Conservation (phyloP, 2,797 vertebrate genomes). For the Saxicola maurus region DNA sequence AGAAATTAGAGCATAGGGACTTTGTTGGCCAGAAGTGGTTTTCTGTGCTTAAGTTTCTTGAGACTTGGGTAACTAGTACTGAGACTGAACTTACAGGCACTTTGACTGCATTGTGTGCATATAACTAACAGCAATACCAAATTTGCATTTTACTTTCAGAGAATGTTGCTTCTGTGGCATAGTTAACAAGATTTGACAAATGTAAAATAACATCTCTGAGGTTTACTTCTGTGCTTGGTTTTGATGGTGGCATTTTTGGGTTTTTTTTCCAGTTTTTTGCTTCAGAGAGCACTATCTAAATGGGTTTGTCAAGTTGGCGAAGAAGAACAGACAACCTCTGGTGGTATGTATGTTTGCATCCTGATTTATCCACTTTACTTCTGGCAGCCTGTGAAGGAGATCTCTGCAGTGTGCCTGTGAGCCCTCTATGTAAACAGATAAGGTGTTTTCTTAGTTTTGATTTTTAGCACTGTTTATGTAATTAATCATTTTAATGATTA, state of each 20-base stretch:
- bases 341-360: neutral
- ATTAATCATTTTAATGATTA: neutral
- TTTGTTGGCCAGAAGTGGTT: neutral
- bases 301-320: neutral
- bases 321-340: neutral
- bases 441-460: neutral
- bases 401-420: neutral
- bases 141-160: neutral
- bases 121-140: neutral
- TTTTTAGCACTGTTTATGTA: neutral
- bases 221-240: neutral
- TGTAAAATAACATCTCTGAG: neutral
- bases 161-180: neutral
- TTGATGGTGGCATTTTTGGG: neutral
- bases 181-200: neutral
- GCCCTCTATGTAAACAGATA: neutral
- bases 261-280: neutral
- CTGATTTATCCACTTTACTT: neutral
- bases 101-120: neutral
- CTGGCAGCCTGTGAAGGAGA: neutral
- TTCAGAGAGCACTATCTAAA: neutral
- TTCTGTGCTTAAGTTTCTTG: neutral
- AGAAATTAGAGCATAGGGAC: neutral
- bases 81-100: fast-evolving
- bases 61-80: neutral